Conservation (phyloP, 2,888 invertebrate genomes). For the Ctena decussata region DNA sequence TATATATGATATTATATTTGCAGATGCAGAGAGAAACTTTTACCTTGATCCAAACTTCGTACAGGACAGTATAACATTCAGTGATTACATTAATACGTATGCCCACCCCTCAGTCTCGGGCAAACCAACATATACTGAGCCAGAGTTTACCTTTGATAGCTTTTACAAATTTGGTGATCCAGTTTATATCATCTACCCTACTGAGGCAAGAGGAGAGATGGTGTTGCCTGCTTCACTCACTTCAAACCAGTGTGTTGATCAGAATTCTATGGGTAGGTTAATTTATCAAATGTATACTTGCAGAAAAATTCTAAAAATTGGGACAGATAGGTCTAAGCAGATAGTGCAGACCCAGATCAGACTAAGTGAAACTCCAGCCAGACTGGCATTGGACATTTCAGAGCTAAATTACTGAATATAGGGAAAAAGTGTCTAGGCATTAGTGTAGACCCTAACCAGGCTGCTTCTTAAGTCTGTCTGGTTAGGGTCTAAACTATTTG, state of each 20-base stretch:
- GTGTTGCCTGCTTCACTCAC: constrained; percentile 71
- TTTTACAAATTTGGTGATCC: constrained; percentile 80
- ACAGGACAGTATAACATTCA: constrained; percentile 70
- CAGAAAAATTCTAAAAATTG: too few relatives aligned
- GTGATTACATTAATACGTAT: constrained; percentile 73
- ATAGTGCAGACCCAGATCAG: too few relatives aligned
- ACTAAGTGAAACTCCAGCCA: too few relatives aligned
- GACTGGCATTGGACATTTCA: too few relatives aligned
- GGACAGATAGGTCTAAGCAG: too few relatives aligned
- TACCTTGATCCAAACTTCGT: constrained; percentile 81
- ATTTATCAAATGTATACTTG: too few relatives aligned
- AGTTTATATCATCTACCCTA: constrained; percentile 78
- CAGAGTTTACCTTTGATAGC: constrained; percentile 47
- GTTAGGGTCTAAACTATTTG: too few relatives aligned
- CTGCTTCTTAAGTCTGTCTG: too few relatives aligned
- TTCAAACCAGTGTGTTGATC: constrained; percentile 75
- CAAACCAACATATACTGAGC: constrained; percentile 39
- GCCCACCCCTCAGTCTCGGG: constrained; percentile 70
- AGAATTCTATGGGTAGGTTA: constrained; percentile 81
- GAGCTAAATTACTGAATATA: too few relatives aligned
- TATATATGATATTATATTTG: constrained; percentile 56
- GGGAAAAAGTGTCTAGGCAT: too few relatives aligned
- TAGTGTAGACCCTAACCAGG: too few relatives aligned
- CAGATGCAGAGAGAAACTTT: constrained; percentile 83
- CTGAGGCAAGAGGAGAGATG: constrained; percentile 70